Evolutionary conservation across 1,140 invertebrate genomes (phyloP), one percentile per base, ranked within the genome.

Genomic region (Drosophila arizonae): DNA sequence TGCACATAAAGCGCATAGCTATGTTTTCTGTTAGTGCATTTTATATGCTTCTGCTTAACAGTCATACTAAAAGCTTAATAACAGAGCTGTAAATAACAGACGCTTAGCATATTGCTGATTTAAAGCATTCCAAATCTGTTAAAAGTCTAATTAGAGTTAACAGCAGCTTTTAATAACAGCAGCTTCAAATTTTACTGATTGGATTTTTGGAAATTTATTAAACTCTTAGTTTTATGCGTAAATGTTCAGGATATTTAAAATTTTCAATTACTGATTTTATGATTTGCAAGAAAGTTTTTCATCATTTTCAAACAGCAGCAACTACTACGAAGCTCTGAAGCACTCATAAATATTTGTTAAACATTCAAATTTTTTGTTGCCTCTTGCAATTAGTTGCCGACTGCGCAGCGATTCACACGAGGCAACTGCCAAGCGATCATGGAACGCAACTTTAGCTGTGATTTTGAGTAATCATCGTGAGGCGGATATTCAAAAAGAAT

Each of bases 391-490:
- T 86, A 86, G 82, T 76, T 58, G 81, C 78, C 68, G 58, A 58
- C 78, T 61, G 78, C 58, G 58, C 63, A 46, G 51, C 51, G 6
- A 75, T 81, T 86, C 81, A 75, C 81, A 84, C 81, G 69, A 63
- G 43, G 52, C 60, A 64, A 48, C 55, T 63, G 70, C 55, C 66
- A 65, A 62, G 74, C 64, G 48, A 64, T 61, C 60, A 50, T 65
- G 43, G 43, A 57, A 57, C 24, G n/a, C 41, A 57, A 28, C 21
- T 60, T 56, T 70, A 81, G 82, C 82, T 79, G 82, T 75, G 84
- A 86, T 86, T 86, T 86, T 86, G 82, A 87, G 79, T 87, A 82
- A 87, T 88, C 82, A 87, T 87, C 84, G 69, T 21, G 39, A 67
- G 79, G 76, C 82, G 82, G 82, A 82, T 87, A 81, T 70, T 54